phyloP scores from a whole-genome alignment of 2,113 vertebrate genomes.

The Albula goreensis region DNA sequence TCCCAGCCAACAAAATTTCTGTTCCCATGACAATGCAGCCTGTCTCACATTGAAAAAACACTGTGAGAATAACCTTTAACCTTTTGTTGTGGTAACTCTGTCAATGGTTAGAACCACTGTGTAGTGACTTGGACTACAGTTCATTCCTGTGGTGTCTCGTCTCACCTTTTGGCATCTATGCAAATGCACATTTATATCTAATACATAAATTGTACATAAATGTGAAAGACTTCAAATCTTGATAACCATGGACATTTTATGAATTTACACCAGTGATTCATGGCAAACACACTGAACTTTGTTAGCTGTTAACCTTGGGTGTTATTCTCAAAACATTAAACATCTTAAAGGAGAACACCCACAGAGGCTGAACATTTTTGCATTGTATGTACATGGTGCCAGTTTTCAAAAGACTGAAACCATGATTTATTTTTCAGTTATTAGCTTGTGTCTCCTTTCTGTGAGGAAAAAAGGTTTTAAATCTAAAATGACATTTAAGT shows the following conservation, averaged over 20 bases:
- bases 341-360: not conserved
- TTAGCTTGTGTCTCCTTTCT: not conserved
- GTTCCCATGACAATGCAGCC: not conserved
- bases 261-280: conserved; percentile 22
- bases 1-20: not conserved
- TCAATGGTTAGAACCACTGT: not conserved
- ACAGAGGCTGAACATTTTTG: not conserved
- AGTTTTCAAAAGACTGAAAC: not conserved
- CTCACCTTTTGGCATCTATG: not conserved
- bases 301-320: not conserved
- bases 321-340: conserved; percentile 19
- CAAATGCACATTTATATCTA: conserved; percentile 14
- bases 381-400: not conserved
- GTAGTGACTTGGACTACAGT: not conserved
- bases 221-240: conserved; percentile 4
- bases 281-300: not conserved
- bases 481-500: not conserved
- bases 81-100: not conserved
- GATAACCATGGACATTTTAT: conserved; percentile 8
- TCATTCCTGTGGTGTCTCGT: not conserved
- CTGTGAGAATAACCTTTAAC: conserved; percentile 14
- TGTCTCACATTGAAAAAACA: conserved; percentile 6
- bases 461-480: not conserved
- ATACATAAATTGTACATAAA: conserved; percentile 1
- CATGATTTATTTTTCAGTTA: not conserved